Conservation (phyloP, 1,140 invertebrate species). For the Polypedilum vanderplanki region DNA sequence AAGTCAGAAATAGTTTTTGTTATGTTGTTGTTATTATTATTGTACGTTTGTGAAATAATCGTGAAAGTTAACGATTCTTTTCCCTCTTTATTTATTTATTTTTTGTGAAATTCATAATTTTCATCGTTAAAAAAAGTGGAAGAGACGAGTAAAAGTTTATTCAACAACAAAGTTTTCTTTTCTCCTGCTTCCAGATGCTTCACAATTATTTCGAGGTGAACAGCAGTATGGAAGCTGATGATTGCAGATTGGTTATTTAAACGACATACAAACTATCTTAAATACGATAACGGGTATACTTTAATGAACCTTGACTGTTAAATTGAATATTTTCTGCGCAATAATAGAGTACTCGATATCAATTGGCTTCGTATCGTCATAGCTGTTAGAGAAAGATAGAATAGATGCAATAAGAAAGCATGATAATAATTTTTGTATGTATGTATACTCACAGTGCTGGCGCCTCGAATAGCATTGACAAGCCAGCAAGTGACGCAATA, state of each 20-base stretch:
- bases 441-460: constrained; percentile 56
- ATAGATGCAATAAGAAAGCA: background rate
- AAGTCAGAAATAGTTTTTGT: background rate
- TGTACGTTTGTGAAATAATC: no score
- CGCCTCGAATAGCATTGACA: constrained; percentile 80
- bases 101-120: background rate
- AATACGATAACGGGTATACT: constrained; percentile 3
- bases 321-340: constrained; percentile 56
- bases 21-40: background rate
- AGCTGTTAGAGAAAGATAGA: constrained; percentile 39
- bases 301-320: constrained; percentile 36
- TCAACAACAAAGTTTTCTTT: background rate
- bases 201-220: background rate
- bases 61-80: no score
- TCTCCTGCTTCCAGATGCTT: background rate
- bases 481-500: constrained; percentile 81
- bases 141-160: background rate
- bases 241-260: background rate
- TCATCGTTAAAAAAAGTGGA: background rate
- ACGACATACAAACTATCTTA: background rate
- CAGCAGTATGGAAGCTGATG: background rate
- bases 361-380: constrained; percentile 83
- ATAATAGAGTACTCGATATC: constrained; percentile 80
- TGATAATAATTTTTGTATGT: no score
- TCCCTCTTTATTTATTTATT: no score